phyloP scores from a whole-genome alignment of 2,888 invertebrate genomes.

The Xestia sexstrigata region DNA sequence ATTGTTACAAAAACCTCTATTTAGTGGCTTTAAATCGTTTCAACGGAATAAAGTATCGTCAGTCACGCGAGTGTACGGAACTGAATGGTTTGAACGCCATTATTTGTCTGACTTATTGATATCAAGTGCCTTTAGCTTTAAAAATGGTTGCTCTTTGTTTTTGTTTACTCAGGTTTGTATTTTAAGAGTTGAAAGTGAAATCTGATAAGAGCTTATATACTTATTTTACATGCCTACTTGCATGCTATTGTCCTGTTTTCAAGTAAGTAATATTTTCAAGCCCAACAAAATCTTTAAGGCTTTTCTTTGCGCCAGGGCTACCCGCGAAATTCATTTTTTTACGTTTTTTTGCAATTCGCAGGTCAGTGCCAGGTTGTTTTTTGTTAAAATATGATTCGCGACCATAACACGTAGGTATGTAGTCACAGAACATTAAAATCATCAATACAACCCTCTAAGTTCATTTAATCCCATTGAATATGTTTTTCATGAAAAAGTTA shows the following conservation, averaged over 20 bases:
- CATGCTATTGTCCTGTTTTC: neutral
- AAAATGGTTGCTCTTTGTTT: conserved; percentile 26
- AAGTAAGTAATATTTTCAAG: too few species aligned
- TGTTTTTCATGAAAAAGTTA: too few species aligned
- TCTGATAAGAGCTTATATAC: neutral
- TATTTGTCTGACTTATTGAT: conserved; percentile 33
- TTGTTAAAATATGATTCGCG: too few species aligned
- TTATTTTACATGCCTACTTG: neutral
- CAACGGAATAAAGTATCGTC: conserved; percentile 25
- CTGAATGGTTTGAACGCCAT: conserved; percentile 26
- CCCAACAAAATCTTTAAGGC: too few species aligned
- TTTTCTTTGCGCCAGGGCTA: too few species aligned
- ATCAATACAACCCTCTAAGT: too few species aligned
- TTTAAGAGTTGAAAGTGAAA: neutral
- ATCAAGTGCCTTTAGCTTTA: conserved; percentile 26
- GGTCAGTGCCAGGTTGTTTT: too few species aligned
- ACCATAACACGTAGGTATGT: too few species aligned
- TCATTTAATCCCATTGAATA: too few species aligned
- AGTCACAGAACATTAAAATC: too few species aligned
- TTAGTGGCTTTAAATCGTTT: conserved; percentile 15
- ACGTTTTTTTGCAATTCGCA: too few species aligned
- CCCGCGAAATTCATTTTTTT: too few species aligned
- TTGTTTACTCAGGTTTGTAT: neutral
- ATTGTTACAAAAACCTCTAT: conserved; percentile 24
- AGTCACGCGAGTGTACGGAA: conserved; percentile 56